These are phyloP conservation scores for Alloscopus bannaensis DNA, from an alignment of 2,888 invertebrate genomes.

Conservation along the genomic window DNA sequence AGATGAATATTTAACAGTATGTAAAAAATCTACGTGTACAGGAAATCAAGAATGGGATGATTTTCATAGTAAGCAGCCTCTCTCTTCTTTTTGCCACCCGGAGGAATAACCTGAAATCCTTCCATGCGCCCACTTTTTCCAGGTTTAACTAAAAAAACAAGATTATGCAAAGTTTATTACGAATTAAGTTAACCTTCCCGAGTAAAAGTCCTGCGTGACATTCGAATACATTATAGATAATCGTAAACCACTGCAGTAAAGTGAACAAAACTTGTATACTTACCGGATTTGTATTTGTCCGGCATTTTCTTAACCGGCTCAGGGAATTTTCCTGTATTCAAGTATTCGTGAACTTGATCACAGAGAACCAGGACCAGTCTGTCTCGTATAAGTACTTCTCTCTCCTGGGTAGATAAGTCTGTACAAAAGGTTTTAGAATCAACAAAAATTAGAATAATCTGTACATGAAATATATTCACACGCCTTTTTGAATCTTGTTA, in stretches of 20 bases:
- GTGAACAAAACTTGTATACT: background rate
- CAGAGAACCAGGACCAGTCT: slow-evolving; percentile 58
- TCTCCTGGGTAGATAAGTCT: slow-evolving; percentile 32
- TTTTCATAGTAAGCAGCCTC: background rate
- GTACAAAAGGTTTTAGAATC: background rate
- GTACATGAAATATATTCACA: background rate
- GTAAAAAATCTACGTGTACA: slow-evolving; percentile 27
- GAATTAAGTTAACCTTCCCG: background rate
- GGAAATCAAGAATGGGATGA: slow-evolving; percentile 46
- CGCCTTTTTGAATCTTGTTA: background rate
- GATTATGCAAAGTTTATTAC: background rate
- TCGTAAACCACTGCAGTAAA: background rate
- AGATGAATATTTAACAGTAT: too few relatives aligned
- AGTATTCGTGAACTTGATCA: slow-evolving; percentile 59
- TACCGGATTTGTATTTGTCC: slow-evolving; percentile 59
- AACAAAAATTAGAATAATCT: background rate
- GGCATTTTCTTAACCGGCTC: slow-evolving; percentile 60
- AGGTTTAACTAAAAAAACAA: slow-evolving; percentile 43
- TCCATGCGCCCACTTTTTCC: slow-evolving; percentile 29
- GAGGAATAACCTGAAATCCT: slow-evolving; percentile 24
- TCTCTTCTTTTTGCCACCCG: slow-evolving; percentile 7
- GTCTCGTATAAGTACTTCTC: slow-evolving; percentile 64
- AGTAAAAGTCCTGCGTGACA: background rate
- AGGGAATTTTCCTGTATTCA: slow-evolving; percentile 43
- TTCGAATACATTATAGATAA: background rate